phyloP scores from a whole-genome alignment of 2,113 vertebrate species.

The Galbula dea region DNA sequence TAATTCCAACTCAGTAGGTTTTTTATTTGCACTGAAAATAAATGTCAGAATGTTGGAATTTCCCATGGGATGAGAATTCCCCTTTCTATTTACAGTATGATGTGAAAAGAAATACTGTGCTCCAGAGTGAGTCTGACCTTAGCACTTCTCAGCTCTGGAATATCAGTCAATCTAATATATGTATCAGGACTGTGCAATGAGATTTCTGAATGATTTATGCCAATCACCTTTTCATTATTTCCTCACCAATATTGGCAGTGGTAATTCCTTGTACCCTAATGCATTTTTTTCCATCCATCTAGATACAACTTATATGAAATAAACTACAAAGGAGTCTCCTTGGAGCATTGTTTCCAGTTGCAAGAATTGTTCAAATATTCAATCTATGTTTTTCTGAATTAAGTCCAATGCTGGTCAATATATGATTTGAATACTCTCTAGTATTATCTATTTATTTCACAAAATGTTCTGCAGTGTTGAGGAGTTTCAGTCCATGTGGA shows the following conservation, averaged over 20 bases:
- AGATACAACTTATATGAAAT: neutral
- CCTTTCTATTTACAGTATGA: constrained; percentile 19
- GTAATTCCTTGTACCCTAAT: neutral
- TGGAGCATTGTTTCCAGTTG: neutral
- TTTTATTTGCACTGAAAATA: constrained; percentile 51
- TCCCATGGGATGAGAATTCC: neutral
- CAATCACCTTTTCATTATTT: constrained; percentile 36
- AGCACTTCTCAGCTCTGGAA: neutral
- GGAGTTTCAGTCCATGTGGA: neutral
- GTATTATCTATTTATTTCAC: neutral
- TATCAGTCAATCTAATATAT: neutral
- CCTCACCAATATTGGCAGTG: neutral
- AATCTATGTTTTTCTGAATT: neutral
- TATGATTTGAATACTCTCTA: neutral
- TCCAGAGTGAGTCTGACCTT: constrained; percentile 33
- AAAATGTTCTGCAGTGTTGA: neutral
- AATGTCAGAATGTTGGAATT: constrained; percentile 53
- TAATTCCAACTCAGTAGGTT: neutral
- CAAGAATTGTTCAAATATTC: neutral
- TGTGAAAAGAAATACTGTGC: neutral
- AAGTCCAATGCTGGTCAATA: neutral
- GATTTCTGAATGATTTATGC: constrained; percentile 25
- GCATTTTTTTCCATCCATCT: neutral
- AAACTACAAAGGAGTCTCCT: neutral
- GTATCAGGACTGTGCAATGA: neutral